Conservation (phyloP, 2,113 vertebrate species). For the Todiramphus chloris region DNA sequence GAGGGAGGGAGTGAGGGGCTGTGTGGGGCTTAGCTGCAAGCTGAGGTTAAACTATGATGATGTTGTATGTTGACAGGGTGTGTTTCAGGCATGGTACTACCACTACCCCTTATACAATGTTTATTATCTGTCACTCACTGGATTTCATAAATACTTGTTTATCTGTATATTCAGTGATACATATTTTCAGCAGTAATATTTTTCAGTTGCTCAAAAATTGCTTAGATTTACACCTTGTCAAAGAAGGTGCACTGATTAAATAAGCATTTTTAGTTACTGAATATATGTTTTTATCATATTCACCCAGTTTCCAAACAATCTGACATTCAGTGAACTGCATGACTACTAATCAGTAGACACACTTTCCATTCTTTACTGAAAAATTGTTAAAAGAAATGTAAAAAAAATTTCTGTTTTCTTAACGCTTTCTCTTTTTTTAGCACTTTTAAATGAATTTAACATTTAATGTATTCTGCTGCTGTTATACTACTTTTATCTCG, state of each 20-base stretch:
- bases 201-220: neutral
- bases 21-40: neutral
- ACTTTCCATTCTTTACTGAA: neutral
- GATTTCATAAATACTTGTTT: neutral
- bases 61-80: rapidly evolving
- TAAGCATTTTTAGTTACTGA: neutral
- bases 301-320: neutral
- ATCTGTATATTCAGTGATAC: neutral
- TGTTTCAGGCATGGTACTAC: neutral
- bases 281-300: neutral
- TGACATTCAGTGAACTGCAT: neutral
- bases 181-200: neutral
- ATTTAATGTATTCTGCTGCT: neutral
- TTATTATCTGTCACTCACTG: neutral
- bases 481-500: neutral
- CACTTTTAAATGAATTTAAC: neutral
- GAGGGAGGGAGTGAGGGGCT: neutral
- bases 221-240: neutral
- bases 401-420: neutral
- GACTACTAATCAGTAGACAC: neutral
- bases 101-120: neutral
- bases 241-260: neutral
- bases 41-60: neutral
- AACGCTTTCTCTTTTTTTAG: neutral
- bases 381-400: neutral